Evolutionary conservation across 2,888 invertebrate species (phyloP).

Genomic region (Tetramorium bicarinatum): DNA sequence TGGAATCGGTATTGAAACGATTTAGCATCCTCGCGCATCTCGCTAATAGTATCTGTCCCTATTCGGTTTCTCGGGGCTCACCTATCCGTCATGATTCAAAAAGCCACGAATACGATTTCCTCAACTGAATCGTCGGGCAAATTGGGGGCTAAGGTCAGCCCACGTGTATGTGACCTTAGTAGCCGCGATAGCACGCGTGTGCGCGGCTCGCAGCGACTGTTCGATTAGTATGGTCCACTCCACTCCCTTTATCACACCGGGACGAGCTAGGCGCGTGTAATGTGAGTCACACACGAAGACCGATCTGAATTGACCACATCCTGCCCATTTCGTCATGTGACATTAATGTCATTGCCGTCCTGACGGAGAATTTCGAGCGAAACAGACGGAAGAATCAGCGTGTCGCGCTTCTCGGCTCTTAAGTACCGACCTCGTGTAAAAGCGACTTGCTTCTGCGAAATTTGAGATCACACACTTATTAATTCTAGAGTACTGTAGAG

Average conservation of each 20-base stretch:
- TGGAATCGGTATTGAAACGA: background rate
- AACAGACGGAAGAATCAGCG: conserved; percentile 74
- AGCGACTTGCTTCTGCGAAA: conserved; percentile 32
- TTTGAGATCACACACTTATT: conserved; percentile 6
- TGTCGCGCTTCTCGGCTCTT: conserved; percentile 35
- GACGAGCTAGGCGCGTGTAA: conserved; percentile 71
- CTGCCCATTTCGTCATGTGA: conserved; percentile 82
- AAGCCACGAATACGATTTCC: conserved; percentile 75
- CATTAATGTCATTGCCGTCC: conserved; percentile 82
- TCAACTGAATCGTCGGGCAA: conserved; percentile 71
- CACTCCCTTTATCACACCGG: conserved; percentile 61
- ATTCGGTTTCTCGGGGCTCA: conserved; percentile 26
- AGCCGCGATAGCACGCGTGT: conserved; percentile 71
- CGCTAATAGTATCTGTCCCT: conserved; percentile 19
- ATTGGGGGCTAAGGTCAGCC: conserved; percentile 81
- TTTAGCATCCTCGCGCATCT: background rate
- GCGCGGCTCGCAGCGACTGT: conserved; percentile 74
- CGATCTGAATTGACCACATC: conserved; percentile 85
- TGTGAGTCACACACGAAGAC: conserved; percentile 81
- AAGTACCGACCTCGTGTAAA: conserved; percentile 52
- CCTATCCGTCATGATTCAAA: conserved; percentile 56
- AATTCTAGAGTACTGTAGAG: background rate
- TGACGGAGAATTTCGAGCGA: conserved; percentile 66
- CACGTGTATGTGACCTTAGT: conserved; percentile 76
- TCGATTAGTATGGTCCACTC: conserved; percentile 76